Evolutionary conservation across 2,888 invertebrate species (phyloP), one percentile per base, ranked within the genome.

Genomic region (Eristalis arbustorum): DNA sequence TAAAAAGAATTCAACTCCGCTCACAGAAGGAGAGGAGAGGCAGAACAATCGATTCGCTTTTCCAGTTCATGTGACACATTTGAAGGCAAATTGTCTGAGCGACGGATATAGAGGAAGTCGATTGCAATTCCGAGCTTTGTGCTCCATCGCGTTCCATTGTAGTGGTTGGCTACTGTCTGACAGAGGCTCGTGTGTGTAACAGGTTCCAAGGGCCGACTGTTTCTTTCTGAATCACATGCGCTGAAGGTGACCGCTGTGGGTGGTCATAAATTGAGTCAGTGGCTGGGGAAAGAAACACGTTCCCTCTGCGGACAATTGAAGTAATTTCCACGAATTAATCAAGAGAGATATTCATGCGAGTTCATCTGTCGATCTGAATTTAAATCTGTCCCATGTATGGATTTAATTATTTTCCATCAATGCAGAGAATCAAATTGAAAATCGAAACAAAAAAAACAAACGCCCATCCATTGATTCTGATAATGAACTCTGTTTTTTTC

Each of bases 401-500:
- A 68, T 62, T 42, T 76, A 68, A 76, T 68, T 76, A 62, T 49
- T 67, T 68, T 34, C 8, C 49, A n/a, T 49, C 18, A 49, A 49
- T 49, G 49, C 8, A 49, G 18, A 18, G 49, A 49, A 49, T 49
- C 49, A 13, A 59, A 49, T 34, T 18, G 68, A 42, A 28, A 37
- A 66, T 2, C 4, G 25, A 56, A 10, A 10, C 14, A 0, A 42
- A 67, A 31, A 42, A 64, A 67, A 42, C 62, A 57, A n/a, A 64
- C 18, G 8, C 28, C 40, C 28, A 61, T 61, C 28, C 31, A 63
- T 63, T 56, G 57, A 69, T 56, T 69, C 57, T 84, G 37, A 37
- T 66, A 57, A 79, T 75, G 63, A 71, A 40, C 64, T 63, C 14
- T 34, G 18, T 13, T 42, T 49, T 63, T 22, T 94, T 94, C 5